These are phyloP conservation scores for Tetramorium simillimum DNA, from an alignment of 1,140 invertebrate species.

Conservation along the genomic window DNA sequence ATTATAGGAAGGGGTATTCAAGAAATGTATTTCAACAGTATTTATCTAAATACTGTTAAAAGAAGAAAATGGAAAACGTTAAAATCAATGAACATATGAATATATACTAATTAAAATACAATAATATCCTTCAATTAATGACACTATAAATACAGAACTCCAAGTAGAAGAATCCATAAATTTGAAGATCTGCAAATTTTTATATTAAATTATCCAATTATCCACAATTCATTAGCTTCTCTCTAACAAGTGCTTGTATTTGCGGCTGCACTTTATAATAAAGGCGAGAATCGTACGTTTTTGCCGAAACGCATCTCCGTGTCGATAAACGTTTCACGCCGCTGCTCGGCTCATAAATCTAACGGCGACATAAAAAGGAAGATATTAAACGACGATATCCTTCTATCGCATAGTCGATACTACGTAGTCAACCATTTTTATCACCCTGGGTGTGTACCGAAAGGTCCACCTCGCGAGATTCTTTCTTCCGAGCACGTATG, in stretches of 20 bases:
- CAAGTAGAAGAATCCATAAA: not conserved
- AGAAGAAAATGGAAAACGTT: not conserved
- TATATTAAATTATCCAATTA: not conserved
- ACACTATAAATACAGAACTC: not conserved
- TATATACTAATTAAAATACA: not conserved
- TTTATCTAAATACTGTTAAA: not conserved
- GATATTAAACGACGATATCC: conserved; percentile 19
- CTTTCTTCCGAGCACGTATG: not conserved
- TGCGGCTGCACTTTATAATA: no score
- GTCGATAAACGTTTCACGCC: conserved; percentile 25
- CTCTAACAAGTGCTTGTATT: not conserved
- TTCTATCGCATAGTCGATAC: conserved; percentile 1
- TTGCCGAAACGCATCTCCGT: not conserved
- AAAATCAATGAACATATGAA: not conserved
- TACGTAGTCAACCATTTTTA: conserved; percentile 32
- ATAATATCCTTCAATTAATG: not conserved
- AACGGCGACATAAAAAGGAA: conserved; percentile 31
- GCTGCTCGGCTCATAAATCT: conserved; percentile 8
- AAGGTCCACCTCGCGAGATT: not conserved
- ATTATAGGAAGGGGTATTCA: not conserved
- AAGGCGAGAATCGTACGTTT: not conserved
- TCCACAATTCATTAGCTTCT: not conserved
- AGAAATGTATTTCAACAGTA: not conserved
- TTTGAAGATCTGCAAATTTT: not conserved
- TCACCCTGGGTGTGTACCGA: conserved; percentile 4